phyloP scores from a whole-genome alignment of 2,113 vertebrate genomes.

The Pedionomus torquatus region DNA sequence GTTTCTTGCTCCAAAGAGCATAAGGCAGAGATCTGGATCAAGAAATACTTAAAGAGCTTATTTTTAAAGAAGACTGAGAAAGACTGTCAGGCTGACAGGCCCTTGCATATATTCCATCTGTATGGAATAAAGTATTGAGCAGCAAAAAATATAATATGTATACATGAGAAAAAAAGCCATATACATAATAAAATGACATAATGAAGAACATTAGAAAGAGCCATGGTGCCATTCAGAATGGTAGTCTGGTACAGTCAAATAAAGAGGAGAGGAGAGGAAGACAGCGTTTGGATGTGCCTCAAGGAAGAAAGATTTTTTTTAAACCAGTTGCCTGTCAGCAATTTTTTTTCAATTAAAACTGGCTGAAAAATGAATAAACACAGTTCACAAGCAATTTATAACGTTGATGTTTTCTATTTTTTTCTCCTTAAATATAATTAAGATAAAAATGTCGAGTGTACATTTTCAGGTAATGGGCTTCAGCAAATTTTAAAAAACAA shows the following conservation, averaged over 20 bases:
- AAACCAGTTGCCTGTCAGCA: not conserved
- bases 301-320: not conserved
- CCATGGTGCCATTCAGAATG: not conserved
- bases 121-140: not conserved
- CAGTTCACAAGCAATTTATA: not conserved
- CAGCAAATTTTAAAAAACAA: not conserved
- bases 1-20: slow-evolving; percentile 21
- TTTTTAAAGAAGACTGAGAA: slow-evolving; percentile 60
- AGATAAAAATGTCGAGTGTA: not conserved
- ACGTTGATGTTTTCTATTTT: not conserved
- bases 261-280: not conserved
- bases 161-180: not conserved
- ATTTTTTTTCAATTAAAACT: not conserved
- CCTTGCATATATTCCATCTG: not conserved
- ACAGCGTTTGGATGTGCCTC: not conserved
- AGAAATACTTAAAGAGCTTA: slow-evolving; percentile 41
- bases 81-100: slow-evolving; percentile 42
- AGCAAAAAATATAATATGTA: not conserved
- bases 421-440: not conserved
- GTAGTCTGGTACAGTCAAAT: not conserved
- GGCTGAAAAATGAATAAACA: not conserved
- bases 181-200: not conserved
- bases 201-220: not conserved
- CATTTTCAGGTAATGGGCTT: not conserved
- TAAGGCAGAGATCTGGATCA: slow-evolving; percentile 57